Base-by-base conservation (phyloP, 2,797 vertebrate species). In the Clarias pachynema region DNA sequence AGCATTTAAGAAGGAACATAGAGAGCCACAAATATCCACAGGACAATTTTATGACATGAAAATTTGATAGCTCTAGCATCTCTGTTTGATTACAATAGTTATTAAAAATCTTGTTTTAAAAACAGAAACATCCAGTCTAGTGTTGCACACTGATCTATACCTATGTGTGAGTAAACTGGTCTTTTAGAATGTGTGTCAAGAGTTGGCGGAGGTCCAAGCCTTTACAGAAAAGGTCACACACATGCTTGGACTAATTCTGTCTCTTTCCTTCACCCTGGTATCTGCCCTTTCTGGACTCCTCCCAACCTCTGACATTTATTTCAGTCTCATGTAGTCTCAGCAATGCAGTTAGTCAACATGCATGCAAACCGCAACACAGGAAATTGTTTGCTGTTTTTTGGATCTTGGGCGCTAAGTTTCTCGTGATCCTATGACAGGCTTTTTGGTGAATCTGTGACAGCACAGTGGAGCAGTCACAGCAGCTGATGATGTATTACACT, bases 181-280 rank as follows among this genome's bases (percentile, higher is more conserved):
- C 44, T 65, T 72, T 44, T 29, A 84, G 66, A 53, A 73, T 79
- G 72, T 24, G 10, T 85, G 75, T 68, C 73, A 81, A 26, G 49
- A 72, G 70, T 69, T 90, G 85, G 84, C 56, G 75, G 85, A 65
- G 81, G 83, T 90, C 78, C 69, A 74, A 74, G 78, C 34, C 80
- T 85, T 83, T 81, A 89, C 88, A 90, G 86, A 60, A 94, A 94
- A 95, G 93, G 93, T 95, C 93, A 93, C 81, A 86, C 75, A 89
- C 88, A 88, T 91, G 85, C 91, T 92, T 88, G 8, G 85, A 92
- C 92, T 94, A 94, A 94, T 90, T 94, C 92, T 91, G 91, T 93
- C 91, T 86, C 91, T 85, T 86, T 15, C 88, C 90, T 92, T 92
- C 81, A 89, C 86, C 81, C 84, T 87, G 88, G 86, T 87, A 88